Conservation (phyloP, 2,888 invertebrate species). For the Cataglyphis altisquamis region DNA sequence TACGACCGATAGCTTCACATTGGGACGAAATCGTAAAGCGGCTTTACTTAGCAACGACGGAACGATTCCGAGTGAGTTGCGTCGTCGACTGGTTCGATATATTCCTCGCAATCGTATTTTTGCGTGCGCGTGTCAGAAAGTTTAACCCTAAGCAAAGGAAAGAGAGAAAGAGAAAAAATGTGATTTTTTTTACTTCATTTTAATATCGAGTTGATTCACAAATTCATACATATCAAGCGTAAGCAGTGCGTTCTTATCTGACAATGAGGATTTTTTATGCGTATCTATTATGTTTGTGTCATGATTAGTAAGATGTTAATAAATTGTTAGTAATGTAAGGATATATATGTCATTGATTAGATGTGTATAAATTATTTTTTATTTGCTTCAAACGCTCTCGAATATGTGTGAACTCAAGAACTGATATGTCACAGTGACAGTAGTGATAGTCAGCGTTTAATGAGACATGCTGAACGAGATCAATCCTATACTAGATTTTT, state of each 20-base stretch:
- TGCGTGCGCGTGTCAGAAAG: slow-evolving; percentile 22
- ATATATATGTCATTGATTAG: background rate
- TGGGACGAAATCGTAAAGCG: slow-evolving; percentile 62
- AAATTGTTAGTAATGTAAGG: slow-evolving; percentile 1
- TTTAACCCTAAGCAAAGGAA: slow-evolving; percentile 4
- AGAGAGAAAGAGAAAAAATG: background rate
- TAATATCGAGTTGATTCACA: background rate
- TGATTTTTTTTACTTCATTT: background rate
- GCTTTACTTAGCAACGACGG: slow-evolving; percentile 35
- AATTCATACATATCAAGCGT: background rate
- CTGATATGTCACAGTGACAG: background rate
- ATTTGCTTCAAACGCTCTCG: background rate
- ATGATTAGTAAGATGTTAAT: background rate
- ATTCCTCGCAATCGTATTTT: slow-evolving; percentile 45
- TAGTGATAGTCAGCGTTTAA: background rate
- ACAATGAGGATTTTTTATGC: background rate
- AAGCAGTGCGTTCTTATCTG: background rate
- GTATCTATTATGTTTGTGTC: background rate
- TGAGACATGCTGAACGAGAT: background rate
- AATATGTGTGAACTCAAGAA: background rate
- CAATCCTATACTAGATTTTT: background rate
- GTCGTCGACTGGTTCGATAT: slow-evolving; percentile 14
- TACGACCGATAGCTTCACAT: slow-evolving; percentile 43
- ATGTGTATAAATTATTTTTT: background rate
- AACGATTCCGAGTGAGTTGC: slow-evolving; percentile 34